These are phyloP conservation scores for Gambusia holbrooki DNA, from an alignment of 2,113 vertebrate genomes.

Conservation along the genomic window DNA sequence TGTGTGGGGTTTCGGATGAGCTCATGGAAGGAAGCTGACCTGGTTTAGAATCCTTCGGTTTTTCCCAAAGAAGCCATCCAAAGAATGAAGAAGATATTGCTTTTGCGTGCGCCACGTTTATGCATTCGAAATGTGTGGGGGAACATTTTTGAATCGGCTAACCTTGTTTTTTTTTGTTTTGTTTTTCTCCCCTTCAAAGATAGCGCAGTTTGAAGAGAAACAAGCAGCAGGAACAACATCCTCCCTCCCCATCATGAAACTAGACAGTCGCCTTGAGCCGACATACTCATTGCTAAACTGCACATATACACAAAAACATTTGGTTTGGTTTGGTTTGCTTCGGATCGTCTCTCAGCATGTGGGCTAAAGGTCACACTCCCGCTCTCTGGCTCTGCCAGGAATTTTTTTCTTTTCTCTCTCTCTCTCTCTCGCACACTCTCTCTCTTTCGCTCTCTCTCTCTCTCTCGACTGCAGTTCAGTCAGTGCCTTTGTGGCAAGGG, in stretches of 20 bases:
- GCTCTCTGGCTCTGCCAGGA: slow-evolving; percentile 46
- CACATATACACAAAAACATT: slow-evolving; percentile 25
- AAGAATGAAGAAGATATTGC: not conserved
- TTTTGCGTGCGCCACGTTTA: not conserved
- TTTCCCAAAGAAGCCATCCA: slow-evolving; percentile 15
- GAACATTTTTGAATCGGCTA: not conserved
- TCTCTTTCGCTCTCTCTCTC: not conserved
- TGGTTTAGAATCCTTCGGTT: slow-evolving; percentile 21
- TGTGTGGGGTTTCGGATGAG: slow-evolving; percentile 54
- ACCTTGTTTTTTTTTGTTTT: not conserved
- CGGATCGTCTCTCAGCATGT: slow-evolving; percentile 66
- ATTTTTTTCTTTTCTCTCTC: slow-evolving; percentile 35
- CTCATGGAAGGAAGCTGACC: slow-evolving; percentile 61
- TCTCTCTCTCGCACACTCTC: not conserved
- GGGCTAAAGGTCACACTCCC: slow-evolving; percentile 68
- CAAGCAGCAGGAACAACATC: slow-evolving; percentile 36
- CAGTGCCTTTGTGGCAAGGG: slow-evolving; percentile 49
- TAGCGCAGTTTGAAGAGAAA: slow-evolving; percentile 50
- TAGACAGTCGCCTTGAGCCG: slow-evolving; percentile 59
- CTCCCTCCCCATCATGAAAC: slow-evolving; percentile 61
- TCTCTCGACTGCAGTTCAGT: slow-evolving; percentile 13
- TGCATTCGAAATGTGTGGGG: not conserved
- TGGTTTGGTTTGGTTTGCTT: slow-evolving; percentile 39
- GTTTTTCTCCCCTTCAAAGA: slow-evolving; percentile 21
- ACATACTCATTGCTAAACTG: slow-evolving; percentile 40